These are phyloP conservation scores for Panzeria rudis DNA, from an alignment of 2,888 invertebrate genomes.

Conservation along the genomic window DNA sequence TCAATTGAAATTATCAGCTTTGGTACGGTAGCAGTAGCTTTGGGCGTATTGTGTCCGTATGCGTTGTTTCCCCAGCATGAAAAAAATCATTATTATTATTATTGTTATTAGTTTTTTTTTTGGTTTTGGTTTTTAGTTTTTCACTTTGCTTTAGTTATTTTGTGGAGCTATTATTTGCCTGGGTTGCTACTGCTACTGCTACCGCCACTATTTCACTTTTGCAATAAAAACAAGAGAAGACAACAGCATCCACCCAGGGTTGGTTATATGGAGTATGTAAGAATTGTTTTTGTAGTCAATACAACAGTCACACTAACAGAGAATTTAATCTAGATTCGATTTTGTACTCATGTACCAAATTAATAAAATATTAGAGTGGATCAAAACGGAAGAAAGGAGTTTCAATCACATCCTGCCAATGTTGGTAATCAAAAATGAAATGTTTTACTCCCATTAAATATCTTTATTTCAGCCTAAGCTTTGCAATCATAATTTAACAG, in stretches of 20 bases:
- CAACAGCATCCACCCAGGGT: conserved; percentile 47
- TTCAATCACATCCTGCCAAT: conserved; percentile 6
- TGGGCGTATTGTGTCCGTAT: conserved; percentile 70
- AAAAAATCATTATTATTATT: conserved; percentile 71
- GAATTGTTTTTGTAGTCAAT: not conserved
- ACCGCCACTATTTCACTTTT: not conserved
- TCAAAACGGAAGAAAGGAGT: not conserved
- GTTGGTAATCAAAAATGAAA: too few relatives aligned
- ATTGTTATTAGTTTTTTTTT: conserved; percentile 52
- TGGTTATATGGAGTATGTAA: conserved; percentile 17
- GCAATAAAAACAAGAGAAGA: conserved; percentile 13
- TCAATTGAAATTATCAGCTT: conserved; percentile 76
- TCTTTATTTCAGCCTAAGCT: too few relatives aligned
- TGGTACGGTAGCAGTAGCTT: conserved; percentile 74
- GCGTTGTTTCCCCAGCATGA: conserved; percentile 70
- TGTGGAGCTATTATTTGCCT: conserved; percentile 18
- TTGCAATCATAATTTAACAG: too few relatives aligned
- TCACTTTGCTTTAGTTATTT: conserved; percentile 45
- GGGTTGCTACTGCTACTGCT: not conserved
- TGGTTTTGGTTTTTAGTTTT: conserved; percentile 28
- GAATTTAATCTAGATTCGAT: conserved; percentile 68
- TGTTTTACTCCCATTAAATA: too few relatives aligned
- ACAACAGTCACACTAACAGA: conserved; percentile 12
- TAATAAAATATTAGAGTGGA: conserved; percentile 50
- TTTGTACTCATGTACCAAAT: conserved; percentile 37